phyloP scores from a whole-genome alignment of 2,113 vertebrate species.

The Gasterosteus aculeatus region DNA sequence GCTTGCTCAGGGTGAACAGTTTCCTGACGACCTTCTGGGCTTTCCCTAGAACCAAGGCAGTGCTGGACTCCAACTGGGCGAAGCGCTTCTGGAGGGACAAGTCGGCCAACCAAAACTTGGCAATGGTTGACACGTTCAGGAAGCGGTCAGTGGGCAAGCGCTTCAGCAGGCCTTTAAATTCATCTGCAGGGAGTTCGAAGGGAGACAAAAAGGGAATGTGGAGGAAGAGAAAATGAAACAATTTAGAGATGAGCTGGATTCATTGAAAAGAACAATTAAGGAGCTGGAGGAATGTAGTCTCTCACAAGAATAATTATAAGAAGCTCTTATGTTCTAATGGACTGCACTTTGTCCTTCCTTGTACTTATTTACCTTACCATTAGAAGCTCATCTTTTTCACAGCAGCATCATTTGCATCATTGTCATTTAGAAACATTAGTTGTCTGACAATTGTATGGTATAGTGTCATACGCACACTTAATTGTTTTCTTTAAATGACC shows the following conservation, averaged over 20 bases:
- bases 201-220: background rate
- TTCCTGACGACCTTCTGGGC: constrained; percentile 89
- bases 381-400: constrained; percentile 31
- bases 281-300: constrained; percentile 29
- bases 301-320: constrained; percentile 42
- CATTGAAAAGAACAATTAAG: constrained; percentile 20
- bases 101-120: constrained; percentile 92
- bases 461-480: constrained; percentile 16
- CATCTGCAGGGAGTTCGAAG: constrained; percentile 80
- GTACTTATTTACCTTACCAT: constrained; percentile 40
- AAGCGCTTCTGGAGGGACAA: constrained; percentile 88
- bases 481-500: constrained; percentile 19
- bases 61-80: constrained; percentile 86
- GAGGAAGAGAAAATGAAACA: constrained; percentile 19
- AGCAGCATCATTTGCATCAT: constrained; percentile 21
- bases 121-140: constrained; percentile 89
- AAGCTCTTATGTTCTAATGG: constrained; percentile 54
- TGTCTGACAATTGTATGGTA: constrained; percentile 7
- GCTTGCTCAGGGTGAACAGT: constrained; percentile 95
- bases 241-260: constrained; percentile 5
- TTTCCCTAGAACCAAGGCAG: constrained; percentile 87
- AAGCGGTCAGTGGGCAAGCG: constrained; percentile 89
- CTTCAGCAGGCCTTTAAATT: constrained; percentile 92
- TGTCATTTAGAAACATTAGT: constrained; percentile 34
- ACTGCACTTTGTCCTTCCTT: constrained; percentile 43